Evolutionary conservation across 23 tunicate genomes (phyloP), one percentile per base, ranked within the genome.

Genomic region (Trididemnum nubilum): DNA sequence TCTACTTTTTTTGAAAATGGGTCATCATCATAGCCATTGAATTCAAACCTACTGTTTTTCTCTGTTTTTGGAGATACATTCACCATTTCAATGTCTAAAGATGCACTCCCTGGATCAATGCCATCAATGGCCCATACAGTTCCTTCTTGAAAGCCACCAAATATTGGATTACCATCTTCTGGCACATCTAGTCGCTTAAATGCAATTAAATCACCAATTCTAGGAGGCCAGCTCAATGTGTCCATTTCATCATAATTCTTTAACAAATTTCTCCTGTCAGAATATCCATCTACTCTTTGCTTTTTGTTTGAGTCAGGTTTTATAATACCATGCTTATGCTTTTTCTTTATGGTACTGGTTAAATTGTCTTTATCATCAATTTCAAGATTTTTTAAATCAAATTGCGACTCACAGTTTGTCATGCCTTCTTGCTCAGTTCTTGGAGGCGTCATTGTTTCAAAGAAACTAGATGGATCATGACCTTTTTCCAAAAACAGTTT

Each of bases 141-240:
- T 2, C 82, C 96, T 63, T 84, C 86, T n/a, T 64, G 73, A 51
- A 73, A 84, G 29, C 61, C 77, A 3, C 88, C 73, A 21, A 90
- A 50, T 33, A 57, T 75, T 24, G 96, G 96, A 29, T 89, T 90
- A 59, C 85, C 84, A 61, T 90, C 76, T 35, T 76, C 84, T 0
- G 89, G 33, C 89, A 90, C 72, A 73, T 85, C 96, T 27, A 90
- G 36, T 63, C 59, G 27, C 54, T 90, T 84, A 57, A 67, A 90
- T 7, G 96, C 96, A 27, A 90, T 90, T 0, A 78, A 27, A 54
- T 90, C 96, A 1, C 82, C 82, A 2, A 63, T 36, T 0, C 89
- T 37, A 34, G 96, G 96, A 34, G 96, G 96, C 96, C 96, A 90
- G 34, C 86, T 36, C 28, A 83, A 58, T 19, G 67, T 35, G 51